A percentile compares a stretch with the other conserved stretches of the same genome.
Conservation (phyloP, 1,140 invertebrate genomes). For the Mercenaria mercenaria region DNA sequence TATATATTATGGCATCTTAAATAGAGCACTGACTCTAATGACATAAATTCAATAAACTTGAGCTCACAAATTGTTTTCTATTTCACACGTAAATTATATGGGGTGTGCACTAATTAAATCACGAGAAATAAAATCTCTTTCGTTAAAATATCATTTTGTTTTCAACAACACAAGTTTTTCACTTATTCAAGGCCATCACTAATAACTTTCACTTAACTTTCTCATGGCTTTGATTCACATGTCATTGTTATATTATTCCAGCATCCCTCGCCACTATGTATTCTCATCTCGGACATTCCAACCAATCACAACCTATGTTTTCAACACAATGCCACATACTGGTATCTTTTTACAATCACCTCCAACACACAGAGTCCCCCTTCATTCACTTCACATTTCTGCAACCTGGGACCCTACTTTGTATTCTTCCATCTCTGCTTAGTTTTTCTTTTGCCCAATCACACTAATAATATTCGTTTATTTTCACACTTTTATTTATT, state of each 20-base stretch:
- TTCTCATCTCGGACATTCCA: too few relatives aligned
- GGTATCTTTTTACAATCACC: too few relatives aligned
- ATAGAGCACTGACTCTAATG: neutral
- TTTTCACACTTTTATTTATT: neutral
- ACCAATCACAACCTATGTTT: neutral
- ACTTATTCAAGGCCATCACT: neutral
- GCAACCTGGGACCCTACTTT: too few relatives aligned
- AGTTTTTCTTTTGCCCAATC: too few relatives aligned
- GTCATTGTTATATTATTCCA: too few relatives aligned
- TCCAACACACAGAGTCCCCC: too few relatives aligned
- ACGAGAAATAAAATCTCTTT: neutral
- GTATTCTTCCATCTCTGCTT: too few relatives aligned
- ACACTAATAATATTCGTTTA: too few relatives aligned
- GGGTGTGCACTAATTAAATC: constrained; percentile 5
- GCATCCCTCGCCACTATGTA: too few relatives aligned
- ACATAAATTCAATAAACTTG: constrained; percentile 34
- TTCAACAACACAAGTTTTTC: constrained; percentile 2
- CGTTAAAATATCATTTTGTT: constrained; percentile 8
- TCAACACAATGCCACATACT: neutral
- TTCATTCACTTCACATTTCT: too few relatives aligned
- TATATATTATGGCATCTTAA: constrained; percentile 20
- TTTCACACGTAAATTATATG: constrained; percentile 28
- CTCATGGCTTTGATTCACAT: too few relatives aligned
- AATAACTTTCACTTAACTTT: neutral
- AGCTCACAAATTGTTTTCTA: constrained; percentile 9